Evolutionary conservation across 1,140 invertebrate genomes (phyloP).

Genomic region (Drosophila biarmipes): DNA sequence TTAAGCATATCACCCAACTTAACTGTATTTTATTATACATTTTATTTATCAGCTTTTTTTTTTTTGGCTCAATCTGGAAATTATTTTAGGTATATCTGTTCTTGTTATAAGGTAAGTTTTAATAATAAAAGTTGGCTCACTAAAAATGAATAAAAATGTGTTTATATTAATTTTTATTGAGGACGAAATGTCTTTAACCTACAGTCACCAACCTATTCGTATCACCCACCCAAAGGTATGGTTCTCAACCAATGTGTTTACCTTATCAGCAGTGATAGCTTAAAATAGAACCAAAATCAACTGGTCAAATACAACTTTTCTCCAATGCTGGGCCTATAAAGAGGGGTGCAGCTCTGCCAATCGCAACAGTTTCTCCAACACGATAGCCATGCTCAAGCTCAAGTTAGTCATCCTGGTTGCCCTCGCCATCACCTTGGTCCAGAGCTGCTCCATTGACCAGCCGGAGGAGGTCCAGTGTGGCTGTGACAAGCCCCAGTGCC

Average conservation of each 20-base stretch:
- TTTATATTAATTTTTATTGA: background rate
- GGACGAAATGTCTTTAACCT: background rate
- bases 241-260: constrained; percentile 5
- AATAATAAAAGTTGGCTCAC: no score
- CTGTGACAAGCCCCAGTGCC: constrained; percentile 3
- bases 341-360: background rate
- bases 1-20: no score
- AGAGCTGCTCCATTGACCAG: constrained; percentile 5
- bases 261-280: constrained; percentile 10
- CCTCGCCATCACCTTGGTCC: constrained; percentile 24
- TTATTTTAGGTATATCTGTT: no score
- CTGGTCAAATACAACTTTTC: constrained; percentile 22
- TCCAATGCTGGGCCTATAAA: constrained; percentile 13
- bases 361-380: background rate
- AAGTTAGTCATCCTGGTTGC: constrained; percentile 35
- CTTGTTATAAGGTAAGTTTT: no score
- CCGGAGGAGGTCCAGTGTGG: constrained; percentile 13
- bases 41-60: no score
- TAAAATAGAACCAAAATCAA: background rate
- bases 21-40: no score
- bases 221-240: no score
- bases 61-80: no score
- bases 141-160: background rate
- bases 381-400: constrained; percentile 22
- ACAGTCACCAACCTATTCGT: no score